A percentile compares a stretch with the other conserved stretches of the same genome.
Conservation (phyloP, 2,797 vertebrate species). For the Momotus momota region DNA sequence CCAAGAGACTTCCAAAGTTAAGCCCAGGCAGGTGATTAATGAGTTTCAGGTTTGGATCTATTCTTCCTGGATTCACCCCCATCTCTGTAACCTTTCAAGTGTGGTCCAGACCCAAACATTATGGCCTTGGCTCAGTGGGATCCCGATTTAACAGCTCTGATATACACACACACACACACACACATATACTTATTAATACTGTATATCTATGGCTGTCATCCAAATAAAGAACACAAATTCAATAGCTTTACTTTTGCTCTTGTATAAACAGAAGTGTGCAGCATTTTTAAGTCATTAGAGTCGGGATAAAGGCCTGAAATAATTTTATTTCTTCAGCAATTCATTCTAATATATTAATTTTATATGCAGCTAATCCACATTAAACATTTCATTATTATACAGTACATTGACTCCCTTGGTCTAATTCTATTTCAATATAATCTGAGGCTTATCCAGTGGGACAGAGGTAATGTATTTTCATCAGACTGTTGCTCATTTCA, state of each 20-base stretch:
- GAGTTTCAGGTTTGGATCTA: not conserved
- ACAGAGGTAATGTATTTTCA: conserved; percentile 44
- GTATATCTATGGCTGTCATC: not conserved
- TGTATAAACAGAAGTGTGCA: not conserved
- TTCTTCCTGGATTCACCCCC: not conserved
- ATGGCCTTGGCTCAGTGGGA: not conserved
- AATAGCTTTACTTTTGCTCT: not conserved
- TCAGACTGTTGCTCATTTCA: conserved; percentile 22
- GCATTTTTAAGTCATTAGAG: not conserved
- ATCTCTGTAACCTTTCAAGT: not conserved
- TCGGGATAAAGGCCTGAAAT: conserved; percentile 20
- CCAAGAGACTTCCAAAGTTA: not conserved
- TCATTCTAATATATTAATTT: conserved; percentile 59
- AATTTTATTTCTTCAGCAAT: conserved; percentile 44
- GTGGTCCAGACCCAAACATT: not conserved
- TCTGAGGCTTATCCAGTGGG: conserved; percentile 17
- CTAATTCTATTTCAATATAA: conserved; percentile 53
- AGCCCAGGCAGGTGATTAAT: not conserved
- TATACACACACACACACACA: too few relatives aligned
- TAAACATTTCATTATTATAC: conserved; percentile 62
- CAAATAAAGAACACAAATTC: not conserved
- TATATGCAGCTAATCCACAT: conserved; percentile 43
- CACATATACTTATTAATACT: not conserved
- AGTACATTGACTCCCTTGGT: conserved; percentile 26
- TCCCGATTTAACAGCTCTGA: not conserved